Evolutionary conservation across 2,888 invertebrate species (phyloP), one percentile per base, ranked within the genome.

Genomic region (Clivina fossor): DNA sequence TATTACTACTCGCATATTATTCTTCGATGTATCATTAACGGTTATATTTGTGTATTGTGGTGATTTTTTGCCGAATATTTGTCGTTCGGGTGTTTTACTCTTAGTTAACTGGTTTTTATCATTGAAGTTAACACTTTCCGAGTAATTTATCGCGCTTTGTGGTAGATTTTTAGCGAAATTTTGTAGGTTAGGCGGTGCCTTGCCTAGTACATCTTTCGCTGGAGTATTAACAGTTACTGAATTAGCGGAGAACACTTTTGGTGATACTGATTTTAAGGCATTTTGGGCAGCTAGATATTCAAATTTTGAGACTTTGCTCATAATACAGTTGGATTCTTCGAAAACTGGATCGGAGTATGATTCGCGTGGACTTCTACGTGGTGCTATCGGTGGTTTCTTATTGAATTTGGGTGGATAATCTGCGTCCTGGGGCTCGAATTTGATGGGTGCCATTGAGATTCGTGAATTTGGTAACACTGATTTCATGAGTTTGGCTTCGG

Each of bases 401-500:
- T 78, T 79, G 22, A 78, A 78, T 60, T 72, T 71, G 15, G 68
- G 69, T 13, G 62, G 47, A 20, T 46, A 46, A n/a, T n/a, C n/a
- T 24, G 24, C 20, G 4, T 71, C 71, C n/a, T 69, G 68, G 51
- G 69, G 68, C 65, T 76, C 77, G 67, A 85, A 89, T 64, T 83
- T 85, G 61, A 88, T 82, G 7, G 90, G 87, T 19, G 87, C 84
- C 86, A 88, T 87, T 40, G 89, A 88, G 60, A 88, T 85, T 68
- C 88, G 72, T 1, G 85, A 82, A 57, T 88, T 83, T 0, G 89
- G 88, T 60, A 92, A 77, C 3, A 89, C 87, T 0, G 90, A 88
- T 73, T 90, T 90, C 81, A 93, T 88, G 65, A 90, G 80, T 71
- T 87, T 85, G 3, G 93, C 93, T 70, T 93, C 92, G 48, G 88